Base-by-base conservation (phyloP, 2,113 vertebrate genomes). In the Marmota flaviventris region DNA sequence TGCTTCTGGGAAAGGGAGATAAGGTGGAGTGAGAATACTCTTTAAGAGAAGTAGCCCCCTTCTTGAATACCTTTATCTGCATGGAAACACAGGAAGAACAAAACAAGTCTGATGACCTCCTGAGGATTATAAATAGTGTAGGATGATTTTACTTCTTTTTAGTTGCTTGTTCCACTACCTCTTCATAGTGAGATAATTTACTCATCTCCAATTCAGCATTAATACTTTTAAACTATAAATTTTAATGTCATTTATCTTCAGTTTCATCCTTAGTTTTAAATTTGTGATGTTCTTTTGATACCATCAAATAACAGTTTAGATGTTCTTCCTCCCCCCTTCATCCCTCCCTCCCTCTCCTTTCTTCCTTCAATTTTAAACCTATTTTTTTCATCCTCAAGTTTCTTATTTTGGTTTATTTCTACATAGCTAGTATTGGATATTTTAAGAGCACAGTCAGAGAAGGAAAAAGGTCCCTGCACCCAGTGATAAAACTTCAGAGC, bases 221-320 rank as follows among this genome's bases (percentile, higher is more conserved):
- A 42, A 61, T 70, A 88, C 53, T 45, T 24, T 72, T 72, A 75
- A 81, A 67, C 86, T 39, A 61, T 69, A 83, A 8, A 77, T 53
- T 85, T 7, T 42, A 85, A 39, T 53, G 10, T 70, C 20, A 45
- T 69, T 73, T 72, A 39, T 39, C 3, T 78, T 85, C 32, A 75
- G 17, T 39, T 91, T 89, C 16, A 92, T 22, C 1, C 76, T 77
- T 87, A 78, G 32, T 16, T 88, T 88, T 69, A 69, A 73, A 85
- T 94, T 97, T 95, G 6, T 82, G 37, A 72, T 72, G 48, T 58
- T 92, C 45, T 83, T 89, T 51, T 89, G 58, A 37, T 70, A n/a
- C 83, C 18, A 58, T 79, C 51, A 85, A 76, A 51, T 90, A 39
- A 34, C 2, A 56, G 89, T 85, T 70, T 70, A 48, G n/a, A 75